phyloP scores from a whole-genome alignment of 2,113 vertebrate genomes.

The Leucoraja erinaceus region DNA sequence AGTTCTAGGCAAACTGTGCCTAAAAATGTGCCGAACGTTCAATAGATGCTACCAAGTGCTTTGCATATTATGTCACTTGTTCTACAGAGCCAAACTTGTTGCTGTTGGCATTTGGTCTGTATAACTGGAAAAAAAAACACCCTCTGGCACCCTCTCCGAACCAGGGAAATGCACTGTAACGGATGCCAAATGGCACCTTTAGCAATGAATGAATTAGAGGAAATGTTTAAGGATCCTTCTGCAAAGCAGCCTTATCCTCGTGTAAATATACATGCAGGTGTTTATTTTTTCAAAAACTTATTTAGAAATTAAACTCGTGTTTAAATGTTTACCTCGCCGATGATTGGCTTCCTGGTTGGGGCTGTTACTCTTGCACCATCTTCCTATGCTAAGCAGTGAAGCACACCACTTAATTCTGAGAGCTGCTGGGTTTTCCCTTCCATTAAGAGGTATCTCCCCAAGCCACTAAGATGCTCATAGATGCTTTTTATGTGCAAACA shows the following conservation, averaged over 20 bases:
- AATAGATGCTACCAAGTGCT: not conserved
- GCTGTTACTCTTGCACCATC: not conserved
- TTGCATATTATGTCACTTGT: not conserved
- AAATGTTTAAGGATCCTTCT: not conserved
- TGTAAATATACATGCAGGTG: slow-evolving; percentile 5
- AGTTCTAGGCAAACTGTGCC: not conserved
- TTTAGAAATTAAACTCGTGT: not conserved
- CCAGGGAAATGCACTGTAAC: not conserved
- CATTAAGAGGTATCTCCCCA: not conserved
- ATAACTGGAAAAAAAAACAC: not conserved
- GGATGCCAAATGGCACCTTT: not conserved
- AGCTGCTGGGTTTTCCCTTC: not conserved
- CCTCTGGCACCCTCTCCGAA: not conserved
- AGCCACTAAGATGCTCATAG: not conserved
- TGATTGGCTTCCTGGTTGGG: slow-evolving; percentile 3
- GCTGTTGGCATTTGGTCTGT: not conserved
- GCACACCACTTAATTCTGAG: not conserved
- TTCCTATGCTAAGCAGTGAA: not conserved
- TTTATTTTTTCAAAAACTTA: slow-evolving; percentile 29
- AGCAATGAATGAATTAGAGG: not conserved
- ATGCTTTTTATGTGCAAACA: not conserved
- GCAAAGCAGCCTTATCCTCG: not conserved
- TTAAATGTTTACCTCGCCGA: slow-evolving; percentile 22
- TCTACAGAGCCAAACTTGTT: not conserved
- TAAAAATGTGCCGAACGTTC: not conserved